Evolutionary conservation across 2,113 vertebrate genomes (phyloP).

Genomic region (Guaruba guarouba): DNA sequence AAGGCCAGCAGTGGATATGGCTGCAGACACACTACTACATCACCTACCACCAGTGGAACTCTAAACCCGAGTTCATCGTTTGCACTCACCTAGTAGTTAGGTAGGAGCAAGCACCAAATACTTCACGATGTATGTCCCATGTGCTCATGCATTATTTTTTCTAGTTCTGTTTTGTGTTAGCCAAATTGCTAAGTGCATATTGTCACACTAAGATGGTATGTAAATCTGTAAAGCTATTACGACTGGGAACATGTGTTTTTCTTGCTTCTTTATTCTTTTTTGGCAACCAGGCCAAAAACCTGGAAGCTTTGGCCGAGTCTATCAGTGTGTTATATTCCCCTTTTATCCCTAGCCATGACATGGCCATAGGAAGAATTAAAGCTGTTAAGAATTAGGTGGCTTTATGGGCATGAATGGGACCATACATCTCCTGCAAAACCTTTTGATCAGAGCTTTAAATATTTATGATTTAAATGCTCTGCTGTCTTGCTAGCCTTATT

Average conservation of each 20-base stretch:
- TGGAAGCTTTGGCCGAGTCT: not conserved
- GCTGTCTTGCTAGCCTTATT: not conserved
- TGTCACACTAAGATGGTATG: not conserved
- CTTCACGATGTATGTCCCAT: not conserved
- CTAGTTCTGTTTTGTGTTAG: not conserved
- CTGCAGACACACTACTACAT: slow-evolving; percentile 88
- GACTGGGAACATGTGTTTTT: not conserved
- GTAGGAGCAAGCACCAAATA: slow-evolving; percentile 46
- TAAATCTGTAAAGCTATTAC: not conserved
- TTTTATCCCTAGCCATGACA: not conserved
- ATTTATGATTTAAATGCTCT: not conserved
- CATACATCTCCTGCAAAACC: not conserved
- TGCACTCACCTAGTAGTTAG: slow-evolving; percentile 87
- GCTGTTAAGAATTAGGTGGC: not conserved
- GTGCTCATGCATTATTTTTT: not conserved
- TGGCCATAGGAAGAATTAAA: not conserved
- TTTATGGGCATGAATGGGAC: not conserved
- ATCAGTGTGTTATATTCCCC: not conserved
- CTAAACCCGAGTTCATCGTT: slow-evolving; percentile 88
- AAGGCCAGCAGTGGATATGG: slow-evolving; percentile 89
- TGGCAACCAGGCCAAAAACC: not conserved
- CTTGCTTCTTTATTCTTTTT: not conserved
- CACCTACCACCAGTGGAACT: slow-evolving; percentile 93
- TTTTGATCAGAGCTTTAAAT: not conserved
- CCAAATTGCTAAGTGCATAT: not conserved